Evolutionary conservation across 1,140 invertebrate species (phyloP).

Genomic region (Wasmannia auropunctata): DNA sequence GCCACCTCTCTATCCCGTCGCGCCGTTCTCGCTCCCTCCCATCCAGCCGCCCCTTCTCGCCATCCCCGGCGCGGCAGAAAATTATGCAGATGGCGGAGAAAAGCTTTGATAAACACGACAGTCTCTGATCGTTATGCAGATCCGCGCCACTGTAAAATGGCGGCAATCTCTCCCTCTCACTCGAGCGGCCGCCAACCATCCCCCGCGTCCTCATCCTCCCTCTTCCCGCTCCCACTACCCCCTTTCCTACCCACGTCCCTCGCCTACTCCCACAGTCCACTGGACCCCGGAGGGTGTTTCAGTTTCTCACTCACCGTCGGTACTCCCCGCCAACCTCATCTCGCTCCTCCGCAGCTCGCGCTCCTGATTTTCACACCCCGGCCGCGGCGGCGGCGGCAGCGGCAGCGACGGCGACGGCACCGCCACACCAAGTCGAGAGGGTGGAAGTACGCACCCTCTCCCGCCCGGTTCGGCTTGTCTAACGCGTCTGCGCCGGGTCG

Average conservation of each 20-base stretch:
- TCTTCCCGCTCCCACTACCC: slow-evolving; percentile 56
- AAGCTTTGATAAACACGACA: slow-evolving; percentile 86
- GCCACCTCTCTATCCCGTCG: slow-evolving; percentile 37
- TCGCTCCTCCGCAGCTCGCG: slow-evolving; percentile 70
- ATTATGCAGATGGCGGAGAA: slow-evolving; percentile 86
- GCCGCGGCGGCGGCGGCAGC: slow-evolving; percentile 49
- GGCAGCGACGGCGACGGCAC: slow-evolving; percentile 65
- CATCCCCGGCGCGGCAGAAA: slow-evolving; percentile 77
- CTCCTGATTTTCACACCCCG: slow-evolving; percentile 84
- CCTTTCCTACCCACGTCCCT: too few species aligned
- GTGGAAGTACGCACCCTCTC: slow-evolving; percentile 71
- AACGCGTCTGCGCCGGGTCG: slow-evolving; percentile 74
- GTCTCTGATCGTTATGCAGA: slow-evolving; percentile 86
- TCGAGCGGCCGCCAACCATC: slow-evolving; percentile 65
- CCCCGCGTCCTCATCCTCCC: slow-evolving; percentile 35
- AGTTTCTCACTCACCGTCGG: slow-evolving; percentile 72
- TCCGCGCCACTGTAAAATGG: slow-evolving; percentile 85
- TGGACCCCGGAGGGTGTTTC: slow-evolving; percentile 73
- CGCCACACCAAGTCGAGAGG: slow-evolving; percentile 74
- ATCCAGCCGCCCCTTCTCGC: slow-evolving; percentile 36
- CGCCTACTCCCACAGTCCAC: slow-evolving; percentile 46
- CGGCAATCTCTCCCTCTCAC: slow-evolving; percentile 83
- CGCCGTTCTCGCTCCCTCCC: slow-evolving; percentile 40
- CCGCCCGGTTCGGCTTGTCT: slow-evolving; percentile 42
- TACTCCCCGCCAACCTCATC: slow-evolving; percentile 21